phyloP scores from a whole-genome alignment of 2,888 invertebrate genomes.

The Lithophane semibrunnea region DNA sequence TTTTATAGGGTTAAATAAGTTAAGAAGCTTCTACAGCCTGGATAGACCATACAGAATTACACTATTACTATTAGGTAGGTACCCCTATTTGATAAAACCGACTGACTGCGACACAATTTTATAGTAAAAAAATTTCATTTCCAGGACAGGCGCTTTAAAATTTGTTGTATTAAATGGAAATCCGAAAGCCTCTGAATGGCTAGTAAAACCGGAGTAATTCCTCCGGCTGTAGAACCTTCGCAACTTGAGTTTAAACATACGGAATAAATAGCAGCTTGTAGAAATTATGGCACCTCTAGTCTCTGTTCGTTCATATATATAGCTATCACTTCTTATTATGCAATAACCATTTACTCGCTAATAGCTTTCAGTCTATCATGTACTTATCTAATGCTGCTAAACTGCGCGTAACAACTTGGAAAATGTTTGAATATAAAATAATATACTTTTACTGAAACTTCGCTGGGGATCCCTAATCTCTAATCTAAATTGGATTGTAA shows the following conservation, averaged over 20 bases:
- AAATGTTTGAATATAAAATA: slow-evolving; percentile 26
- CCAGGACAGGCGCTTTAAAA: no score
- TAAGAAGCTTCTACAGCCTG: background rate
- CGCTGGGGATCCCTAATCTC: slow-evolving; percentile 30
- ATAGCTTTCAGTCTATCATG: slow-evolving; percentile 23
- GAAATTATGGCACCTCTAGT: background rate
- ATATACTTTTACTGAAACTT: slow-evolving; percentile 27
- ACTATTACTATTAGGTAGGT: background rate
- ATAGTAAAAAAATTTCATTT: background rate
- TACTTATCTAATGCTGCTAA: slow-evolving; percentile 33
- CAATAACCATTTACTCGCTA: slow-evolving; percentile 24
- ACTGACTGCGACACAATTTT: background rate
- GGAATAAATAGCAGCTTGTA: background rate
- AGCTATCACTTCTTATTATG: slow-evolving; percentile 28
- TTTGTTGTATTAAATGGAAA: background rate
- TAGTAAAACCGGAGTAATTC: no score
- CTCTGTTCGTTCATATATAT: background rate
- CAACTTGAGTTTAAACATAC: background rate
- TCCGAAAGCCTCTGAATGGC: background rate
- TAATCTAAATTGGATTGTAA: slow-evolving; percentile 42
- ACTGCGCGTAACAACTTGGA: slow-evolving; percentile 29
- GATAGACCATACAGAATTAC: background rate
- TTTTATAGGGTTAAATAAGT: background rate
- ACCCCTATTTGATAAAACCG: background rate
- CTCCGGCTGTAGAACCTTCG: background rate